phyloP scores from a whole-genome alignment of 2,113 vertebrate species.

The cattle (Bos taurus) region DNA sequence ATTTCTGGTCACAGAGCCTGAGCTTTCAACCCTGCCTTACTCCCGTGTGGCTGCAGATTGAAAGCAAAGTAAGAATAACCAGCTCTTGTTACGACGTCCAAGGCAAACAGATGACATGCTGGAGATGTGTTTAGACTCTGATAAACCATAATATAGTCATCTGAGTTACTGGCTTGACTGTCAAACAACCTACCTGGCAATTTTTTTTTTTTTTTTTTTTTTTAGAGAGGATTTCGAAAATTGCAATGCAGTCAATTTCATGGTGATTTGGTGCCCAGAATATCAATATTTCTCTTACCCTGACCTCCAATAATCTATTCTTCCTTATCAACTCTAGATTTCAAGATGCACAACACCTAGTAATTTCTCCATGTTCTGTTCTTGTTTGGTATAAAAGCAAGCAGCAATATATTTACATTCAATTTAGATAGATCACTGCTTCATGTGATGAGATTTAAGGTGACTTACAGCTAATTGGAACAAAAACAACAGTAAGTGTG shows the following conservation, averaged over 20 bases:
- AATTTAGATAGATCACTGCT: conserved; percentile 55
- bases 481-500: conserved; percentile 24
- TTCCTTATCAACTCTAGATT: background rate
- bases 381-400: background rate
- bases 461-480: conserved; percentile 46
- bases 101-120: background rate
- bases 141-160: background rate
- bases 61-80: background rate
- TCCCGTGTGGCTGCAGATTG: background rate
- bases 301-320: background rate
- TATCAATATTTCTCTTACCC: background rate
- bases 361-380: background rate
- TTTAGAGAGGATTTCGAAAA: background rate
- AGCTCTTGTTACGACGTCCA: background rate
- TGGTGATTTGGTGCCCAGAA: background rate
- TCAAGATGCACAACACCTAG: background rate
- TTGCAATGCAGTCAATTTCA: background rate
- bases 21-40: background rate
- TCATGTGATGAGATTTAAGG: conserved; percentile 44
- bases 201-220: background rate
- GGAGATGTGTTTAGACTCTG: background rate
- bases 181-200: background rate
- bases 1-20: background rate
- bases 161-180: background rate
- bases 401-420: background rate